Conservation (phyloP, 2,797 vertebrate species). For the Peromyscus melanophrys region DNA sequence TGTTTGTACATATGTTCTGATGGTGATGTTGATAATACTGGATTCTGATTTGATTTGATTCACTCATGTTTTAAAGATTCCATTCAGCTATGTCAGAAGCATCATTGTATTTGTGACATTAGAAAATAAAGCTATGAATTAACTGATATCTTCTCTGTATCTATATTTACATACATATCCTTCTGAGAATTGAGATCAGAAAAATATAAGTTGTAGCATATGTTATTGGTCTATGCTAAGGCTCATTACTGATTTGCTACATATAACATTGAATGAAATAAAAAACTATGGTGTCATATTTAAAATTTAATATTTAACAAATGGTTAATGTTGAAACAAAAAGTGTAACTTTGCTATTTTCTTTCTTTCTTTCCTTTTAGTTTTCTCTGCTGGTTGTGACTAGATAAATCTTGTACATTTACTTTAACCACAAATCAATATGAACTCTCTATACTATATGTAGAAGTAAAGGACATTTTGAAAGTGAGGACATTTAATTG, state of each 20-base stretch:
- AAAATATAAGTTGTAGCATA: neutral
- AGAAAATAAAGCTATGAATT: conserved; percentile 79
- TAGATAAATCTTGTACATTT: neutral
- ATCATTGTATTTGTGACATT: conserved; percentile 82
- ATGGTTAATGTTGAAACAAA: neutral
- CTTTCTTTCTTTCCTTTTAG: neutral
- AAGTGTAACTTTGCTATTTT: neutral
- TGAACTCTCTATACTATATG: neutral
- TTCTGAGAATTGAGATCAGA: conserved; percentile 62
- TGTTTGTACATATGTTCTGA: neutral
- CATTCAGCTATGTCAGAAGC: conserved; percentile 76
- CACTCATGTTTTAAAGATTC: conserved; percentile 66
- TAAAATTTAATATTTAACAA: neutral
- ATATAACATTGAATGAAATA: neutral
- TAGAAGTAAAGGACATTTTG: neutral
- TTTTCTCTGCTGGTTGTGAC: neutral
- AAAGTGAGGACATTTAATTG: conserved; percentile 3
- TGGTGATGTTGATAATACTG: conserved; percentile 45
- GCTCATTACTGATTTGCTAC: conserved; percentile 47
- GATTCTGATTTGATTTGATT: neutral
- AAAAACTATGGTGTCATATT: neutral
- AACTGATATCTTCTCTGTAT: conserved; percentile 76
- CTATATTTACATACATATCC: conserved; percentile 71
- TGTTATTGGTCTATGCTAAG: neutral
- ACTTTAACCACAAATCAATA: neutral